Evolutionary conservation across 2,113 vertebrate genomes (phyloP).

Genomic region (Mixornis gularis): DNA sequence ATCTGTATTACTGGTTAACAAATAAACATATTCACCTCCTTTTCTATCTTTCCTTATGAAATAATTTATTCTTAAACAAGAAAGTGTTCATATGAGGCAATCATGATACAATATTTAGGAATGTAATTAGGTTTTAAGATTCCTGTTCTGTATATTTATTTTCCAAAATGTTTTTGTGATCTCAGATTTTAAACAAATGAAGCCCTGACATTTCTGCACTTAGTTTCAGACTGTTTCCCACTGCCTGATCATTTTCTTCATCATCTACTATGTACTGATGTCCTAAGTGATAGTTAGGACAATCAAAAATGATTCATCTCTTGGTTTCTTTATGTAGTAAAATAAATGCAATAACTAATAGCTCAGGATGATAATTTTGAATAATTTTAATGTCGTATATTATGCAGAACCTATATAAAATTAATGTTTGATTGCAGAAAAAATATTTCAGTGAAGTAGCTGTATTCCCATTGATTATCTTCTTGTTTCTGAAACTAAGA

Average conservation of each 20-base stretch:
- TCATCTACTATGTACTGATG: not conserved
- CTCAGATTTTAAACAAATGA: not conserved
- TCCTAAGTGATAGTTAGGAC: not conserved
- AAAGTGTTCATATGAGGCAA: not conserved
- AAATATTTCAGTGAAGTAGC: not conserved
- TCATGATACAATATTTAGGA: not conserved
- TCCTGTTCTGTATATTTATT: not conserved
- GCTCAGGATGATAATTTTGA: not conserved
- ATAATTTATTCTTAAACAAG: not conserved
- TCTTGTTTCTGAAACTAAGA: not conserved
- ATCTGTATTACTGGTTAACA: not conserved
- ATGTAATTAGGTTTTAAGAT: not conserved
- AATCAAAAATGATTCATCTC: not conserved
- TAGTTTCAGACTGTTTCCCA: not conserved
- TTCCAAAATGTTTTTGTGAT: not conserved
- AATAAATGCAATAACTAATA: not conserved
- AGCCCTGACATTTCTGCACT: not conserved
- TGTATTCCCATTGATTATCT: not conserved
- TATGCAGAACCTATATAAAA: not conserved
- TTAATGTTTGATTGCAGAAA: not conserved
- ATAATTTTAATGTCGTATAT: not conserved
- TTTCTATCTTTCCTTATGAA: not conserved
- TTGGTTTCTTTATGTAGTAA: not conserved
- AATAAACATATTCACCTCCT: not conserved
- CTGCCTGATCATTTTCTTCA: not conserved